Conservation (phyloP, 2,797 vertebrate genomes). For the Crenichthys baileyi region DNA sequence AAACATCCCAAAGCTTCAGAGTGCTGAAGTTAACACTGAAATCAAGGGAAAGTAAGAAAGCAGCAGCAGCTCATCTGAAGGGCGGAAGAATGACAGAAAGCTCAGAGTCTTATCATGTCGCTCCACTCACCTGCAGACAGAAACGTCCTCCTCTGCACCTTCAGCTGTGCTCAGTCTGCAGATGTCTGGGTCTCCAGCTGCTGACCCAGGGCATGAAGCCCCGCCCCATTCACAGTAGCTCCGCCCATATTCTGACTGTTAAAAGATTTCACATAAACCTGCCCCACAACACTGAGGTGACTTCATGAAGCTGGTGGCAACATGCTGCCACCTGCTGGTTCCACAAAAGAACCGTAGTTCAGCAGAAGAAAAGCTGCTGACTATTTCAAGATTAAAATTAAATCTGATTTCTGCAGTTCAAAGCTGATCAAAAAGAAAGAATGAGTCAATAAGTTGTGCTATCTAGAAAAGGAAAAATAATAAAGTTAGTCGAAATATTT, state of each 20-base stretch:
- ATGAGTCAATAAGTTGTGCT: too few species aligned
- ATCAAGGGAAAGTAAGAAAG: not conserved
- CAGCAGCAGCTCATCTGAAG: not conserved
- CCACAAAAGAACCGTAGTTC: not conserved
- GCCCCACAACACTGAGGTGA: too few species aligned
- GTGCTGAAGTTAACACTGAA: not conserved
- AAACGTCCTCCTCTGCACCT: not conserved
- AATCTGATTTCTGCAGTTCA: too few species aligned
- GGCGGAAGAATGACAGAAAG: not conserved
- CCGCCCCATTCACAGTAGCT: not conserved
- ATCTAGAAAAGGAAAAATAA: too few species aligned
- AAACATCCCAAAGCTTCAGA: too few species aligned
- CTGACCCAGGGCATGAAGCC: not conserved
- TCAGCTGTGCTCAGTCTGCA: not conserved
- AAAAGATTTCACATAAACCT: not conserved
- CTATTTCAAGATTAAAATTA: too few species aligned
- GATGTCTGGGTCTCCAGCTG: not conserved
- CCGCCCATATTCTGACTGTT: not conserved
- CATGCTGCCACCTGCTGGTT: not conserved
- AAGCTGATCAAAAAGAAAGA: too few species aligned
- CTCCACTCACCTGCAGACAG: slow-evolving; percentile 31
- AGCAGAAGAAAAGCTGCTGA: not conserved
- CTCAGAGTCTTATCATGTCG: not conserved
- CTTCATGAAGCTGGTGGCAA: not conserved
- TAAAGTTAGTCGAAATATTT: too few species aligned